Evolutionary conservation across 2,888 invertebrate genomes (phyloP).

Genomic region (Oxyscelio sp.): DNA sequence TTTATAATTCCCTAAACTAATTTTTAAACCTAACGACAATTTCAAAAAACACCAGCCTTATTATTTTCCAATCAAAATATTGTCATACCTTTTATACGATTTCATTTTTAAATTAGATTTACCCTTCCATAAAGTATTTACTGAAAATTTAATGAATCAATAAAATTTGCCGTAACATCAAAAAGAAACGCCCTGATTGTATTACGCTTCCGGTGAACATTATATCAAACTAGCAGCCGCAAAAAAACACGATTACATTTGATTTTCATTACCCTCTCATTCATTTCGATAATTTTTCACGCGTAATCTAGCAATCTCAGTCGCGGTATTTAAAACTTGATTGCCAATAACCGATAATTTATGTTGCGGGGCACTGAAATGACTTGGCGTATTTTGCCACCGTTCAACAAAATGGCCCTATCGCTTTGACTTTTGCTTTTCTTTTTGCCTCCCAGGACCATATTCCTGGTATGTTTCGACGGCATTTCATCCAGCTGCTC

Average conservation of each 20-base stretch:
- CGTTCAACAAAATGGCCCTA: not conserved
- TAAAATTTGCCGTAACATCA: not conserved
- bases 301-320: slow-evolving; percentile 50
- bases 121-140: no score
- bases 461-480: slow-evolving; percentile 16
- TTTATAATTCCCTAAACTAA: no score
- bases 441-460: slow-evolving; percentile 13
- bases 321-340: slow-evolving; percentile 51
- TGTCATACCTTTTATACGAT: no score
- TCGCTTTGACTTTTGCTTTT: not conserved
- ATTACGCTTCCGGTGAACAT: slow-evolving; percentile 4
- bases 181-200: slow-evolving; percentile 9
- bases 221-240: slow-evolving; percentile 17
- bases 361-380: slow-evolving; percentile 18
- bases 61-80: no score
- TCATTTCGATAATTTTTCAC: slow-evolving; percentile 53
- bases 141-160: slow-evolving; percentile 1
- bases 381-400: slow-evolving; percentile 28
- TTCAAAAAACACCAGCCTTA: no score
- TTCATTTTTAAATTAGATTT: no score
- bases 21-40: no score
- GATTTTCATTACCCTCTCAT: slow-evolving; percentile 43
- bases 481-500: slow-evolving; percentile 40
- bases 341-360: slow-evolving; percentile 61
- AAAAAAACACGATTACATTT: slow-evolving; percentile 51